phyloP scores from a whole-genome alignment of 2,888 invertebrate species.

The Zygaena filipendulae region DNA sequence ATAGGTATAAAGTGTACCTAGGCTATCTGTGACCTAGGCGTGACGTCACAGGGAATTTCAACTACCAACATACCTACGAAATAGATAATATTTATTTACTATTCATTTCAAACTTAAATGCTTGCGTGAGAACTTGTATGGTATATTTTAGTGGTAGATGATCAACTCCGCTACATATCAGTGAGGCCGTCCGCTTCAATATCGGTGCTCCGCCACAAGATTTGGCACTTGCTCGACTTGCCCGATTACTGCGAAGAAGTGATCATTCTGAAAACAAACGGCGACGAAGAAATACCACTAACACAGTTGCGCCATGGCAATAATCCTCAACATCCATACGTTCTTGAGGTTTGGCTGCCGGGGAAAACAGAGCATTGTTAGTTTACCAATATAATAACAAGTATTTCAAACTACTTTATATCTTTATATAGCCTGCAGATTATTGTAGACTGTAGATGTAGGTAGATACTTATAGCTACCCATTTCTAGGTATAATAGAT shows the following conservation, averaged over 20 bases:
- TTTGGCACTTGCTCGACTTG: slow-evolving; percentile 50
- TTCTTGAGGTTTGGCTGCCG: slow-evolving; percentile 50
- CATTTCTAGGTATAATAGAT: too few relatives aligned
- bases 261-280: slow-evolving; percentile 37
- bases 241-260: slow-evolving; percentile 57
- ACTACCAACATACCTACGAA: too few relatives aligned
- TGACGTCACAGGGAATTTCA: too few relatives aligned
- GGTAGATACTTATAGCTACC: too few relatives aligned
- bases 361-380: slow-evolving; percentile 23
- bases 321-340: slow-evolving; percentile 42
- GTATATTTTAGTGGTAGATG: slow-evolving; percentile 32
- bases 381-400: slow-evolving; percentile 9
- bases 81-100: too few relatives aligned
- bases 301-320: slow-evolving; percentile 46
- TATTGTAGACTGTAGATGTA: too few relatives aligned
- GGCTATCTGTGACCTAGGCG: too few relatives aligned
- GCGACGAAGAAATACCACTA: slow-evolving; percentile 36
- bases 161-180: slow-evolving; percentile 44
- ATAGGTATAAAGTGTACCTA: too few relatives aligned
- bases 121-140: too few relatives aligned
- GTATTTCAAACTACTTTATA: neutral
- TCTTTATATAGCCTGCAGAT: neutral
- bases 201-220: slow-evolving; percentile 43
- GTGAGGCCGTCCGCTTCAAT: slow-evolving; percentile 43
- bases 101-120: too few relatives aligned